phyloP scores from a whole-genome alignment of 2,797 vertebrate genomes.

The Thaleichthys pacificus region DNA sequence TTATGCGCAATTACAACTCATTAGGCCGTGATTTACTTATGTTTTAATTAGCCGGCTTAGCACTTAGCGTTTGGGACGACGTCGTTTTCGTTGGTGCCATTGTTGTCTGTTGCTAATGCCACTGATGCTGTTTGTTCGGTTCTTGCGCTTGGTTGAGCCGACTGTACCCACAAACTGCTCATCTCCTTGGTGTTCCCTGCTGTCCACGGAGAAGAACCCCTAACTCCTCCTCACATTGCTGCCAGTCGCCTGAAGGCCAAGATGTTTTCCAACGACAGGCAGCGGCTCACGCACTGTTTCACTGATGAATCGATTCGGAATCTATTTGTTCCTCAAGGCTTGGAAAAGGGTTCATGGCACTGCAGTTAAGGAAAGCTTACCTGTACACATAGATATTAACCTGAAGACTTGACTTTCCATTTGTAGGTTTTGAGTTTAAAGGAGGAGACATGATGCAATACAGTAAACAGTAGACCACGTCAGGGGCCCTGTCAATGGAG shows the following conservation, averaged over 20 bases:
- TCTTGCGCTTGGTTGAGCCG: constrained; percentile 57
- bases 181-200: constrained; percentile 41
- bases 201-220: neutral
- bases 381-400: too few species aligned
- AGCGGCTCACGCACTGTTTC: neutral
- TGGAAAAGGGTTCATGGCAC: too few species aligned
- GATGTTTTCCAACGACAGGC: too few species aligned
- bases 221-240: too few species aligned
- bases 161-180: constrained; percentile 54
- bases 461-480: too few species aligned
- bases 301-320: neutral
- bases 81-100: constrained; percentile 40
- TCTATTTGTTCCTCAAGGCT: too few species aligned
- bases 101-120: constrained; percentile 42
- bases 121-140: constrained; percentile 56
- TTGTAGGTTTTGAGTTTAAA: too few species aligned
- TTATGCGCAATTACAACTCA: constrained; percentile 76
- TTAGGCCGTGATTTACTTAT: constrained; percentile 74
- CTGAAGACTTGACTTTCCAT: too few species aligned
- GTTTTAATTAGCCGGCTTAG: constrained; percentile 69
- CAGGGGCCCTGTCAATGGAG: too few species aligned
- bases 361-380: too few species aligned
- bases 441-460: too few species aligned
- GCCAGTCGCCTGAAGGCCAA: too few species aligned
- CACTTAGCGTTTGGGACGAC: constrained; percentile 54